Percentiles rank a stretch among this genome's conserved stretches.
phyloP scores from a whole-genome alignment of 2,113 vertebrate species.

The Vimba vimba region DNA sequence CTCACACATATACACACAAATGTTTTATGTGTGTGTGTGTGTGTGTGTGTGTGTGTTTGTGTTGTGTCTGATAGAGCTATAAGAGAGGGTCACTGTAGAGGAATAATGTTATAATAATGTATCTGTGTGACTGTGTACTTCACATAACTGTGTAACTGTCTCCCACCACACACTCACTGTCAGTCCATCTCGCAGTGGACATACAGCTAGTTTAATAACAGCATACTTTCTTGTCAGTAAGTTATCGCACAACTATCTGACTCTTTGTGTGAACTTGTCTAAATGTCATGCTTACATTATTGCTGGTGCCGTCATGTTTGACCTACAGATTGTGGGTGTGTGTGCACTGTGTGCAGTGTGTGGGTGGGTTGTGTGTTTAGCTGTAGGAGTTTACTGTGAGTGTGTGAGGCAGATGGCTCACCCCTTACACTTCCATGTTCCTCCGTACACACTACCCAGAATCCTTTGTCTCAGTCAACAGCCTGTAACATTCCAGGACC shows the following conservation, averaged over 20 bases:
- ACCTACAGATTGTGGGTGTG: conserved; percentile 23
- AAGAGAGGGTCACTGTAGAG: neutral
- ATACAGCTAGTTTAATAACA: neutral
- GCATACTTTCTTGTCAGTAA: neutral
- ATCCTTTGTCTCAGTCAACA: conserved; percentile 71
- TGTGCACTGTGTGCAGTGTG: conserved; percentile 40
- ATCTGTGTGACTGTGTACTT: conserved; percentile 28
- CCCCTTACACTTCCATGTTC: conserved; percentile 53
- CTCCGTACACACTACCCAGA: conserved; percentile 63
- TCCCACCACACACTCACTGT: conserved; percentile 14
- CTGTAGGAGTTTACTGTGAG: conserved; percentile 45
- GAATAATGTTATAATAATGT: neutral
- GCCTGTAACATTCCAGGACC: conserved; percentile 71
- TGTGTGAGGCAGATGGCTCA: conserved; percentile 40
- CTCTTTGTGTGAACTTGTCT: conserved; percentile 4
- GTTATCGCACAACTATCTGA: conserved; percentile 9
- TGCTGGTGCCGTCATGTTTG: conserved; percentile 19
- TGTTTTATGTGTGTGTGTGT: neutral
- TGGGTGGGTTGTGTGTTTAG: conserved; percentile 55
- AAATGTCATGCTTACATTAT: conserved; percentile 10
- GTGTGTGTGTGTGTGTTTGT: neutral
- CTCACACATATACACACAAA: neutral
- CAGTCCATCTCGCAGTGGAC: neutral
- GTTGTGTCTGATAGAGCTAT: neutral
- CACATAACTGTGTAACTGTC: conserved; percentile 34